Evolutionary conservation across 2,888 invertebrate species (phyloP).

Genomic region (Orthosia incerta): DNA sequence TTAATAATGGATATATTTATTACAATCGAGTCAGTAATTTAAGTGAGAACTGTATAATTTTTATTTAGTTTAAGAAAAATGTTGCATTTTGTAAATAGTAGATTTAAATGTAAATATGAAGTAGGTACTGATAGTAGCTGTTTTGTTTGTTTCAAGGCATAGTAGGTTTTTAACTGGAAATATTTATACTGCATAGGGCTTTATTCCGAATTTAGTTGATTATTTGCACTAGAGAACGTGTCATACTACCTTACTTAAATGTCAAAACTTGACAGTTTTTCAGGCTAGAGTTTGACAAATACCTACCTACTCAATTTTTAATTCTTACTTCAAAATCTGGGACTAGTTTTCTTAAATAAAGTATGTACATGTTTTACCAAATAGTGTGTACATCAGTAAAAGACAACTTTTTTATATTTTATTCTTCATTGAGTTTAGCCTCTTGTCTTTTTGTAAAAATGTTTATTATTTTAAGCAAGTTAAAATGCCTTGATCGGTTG

Average conservation of each 20-base stretch:
- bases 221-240: no score
- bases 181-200: not conserved
- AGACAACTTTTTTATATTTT: conserved; percentile 9
- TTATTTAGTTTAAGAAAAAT: conserved; percentile 70
- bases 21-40: conserved; percentile 88
- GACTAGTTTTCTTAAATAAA: not conserved
- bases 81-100: conserved; percentile 74
- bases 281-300: no score
- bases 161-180: not conserved
- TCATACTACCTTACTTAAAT: no score
- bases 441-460: not conserved
- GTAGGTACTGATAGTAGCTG: conserved; percentile 42
- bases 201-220: no score
- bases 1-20: conserved; percentile 80
- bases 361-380: conserved; percentile 16
- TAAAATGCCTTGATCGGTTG: conserved; percentile 76
- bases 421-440: not conserved
- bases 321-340: no score
- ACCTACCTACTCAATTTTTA: no score
- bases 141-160: conserved; percentile 63
- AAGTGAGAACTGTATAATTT: conserved; percentile 76
- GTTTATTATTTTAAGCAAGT: not conserved
- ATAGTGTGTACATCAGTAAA: conserved; percentile 1
- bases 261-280: no score
- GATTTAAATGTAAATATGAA: conserved; percentile 64